Evolutionary conservation across 2,888 invertebrate species (phyloP).

Genomic region (Pachydiplax longipennis): DNA sequence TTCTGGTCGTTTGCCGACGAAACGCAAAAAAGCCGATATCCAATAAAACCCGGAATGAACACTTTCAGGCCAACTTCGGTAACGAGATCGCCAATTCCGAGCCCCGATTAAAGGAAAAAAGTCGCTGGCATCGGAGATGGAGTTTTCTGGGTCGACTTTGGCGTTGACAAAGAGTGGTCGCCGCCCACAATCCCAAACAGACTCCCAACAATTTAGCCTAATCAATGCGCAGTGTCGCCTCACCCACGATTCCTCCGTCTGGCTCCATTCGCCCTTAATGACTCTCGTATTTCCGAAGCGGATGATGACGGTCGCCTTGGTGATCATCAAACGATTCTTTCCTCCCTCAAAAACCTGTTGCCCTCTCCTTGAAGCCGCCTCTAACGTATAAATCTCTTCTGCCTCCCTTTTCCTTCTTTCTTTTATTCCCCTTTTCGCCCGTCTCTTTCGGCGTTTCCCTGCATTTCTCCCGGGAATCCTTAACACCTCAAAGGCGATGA

Average conservation of each 20-base stretch:
- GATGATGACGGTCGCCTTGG: constrained; percentile 3
- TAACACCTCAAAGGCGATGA: background rate
- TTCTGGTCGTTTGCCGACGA: background rate
- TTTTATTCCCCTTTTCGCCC: background rate
- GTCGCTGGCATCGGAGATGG: background rate
- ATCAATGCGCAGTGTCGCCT: background rate
- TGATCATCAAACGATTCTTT: constrained; percentile 17
- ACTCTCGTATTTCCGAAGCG: background rate
- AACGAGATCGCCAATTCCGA: background rate
- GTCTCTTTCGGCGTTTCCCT: background rate
- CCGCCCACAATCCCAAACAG: background rate
- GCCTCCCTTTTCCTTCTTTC: background rate
- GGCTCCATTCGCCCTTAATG: background rate
- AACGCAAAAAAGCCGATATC: background rate
- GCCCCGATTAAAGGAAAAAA: background rate
- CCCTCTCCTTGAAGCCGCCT: constrained; percentile 8
- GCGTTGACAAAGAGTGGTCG: background rate
- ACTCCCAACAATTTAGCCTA: background rate
- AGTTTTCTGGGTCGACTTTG: background rate
- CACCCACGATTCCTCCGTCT: background rate
- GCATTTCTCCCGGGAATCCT: background rate
- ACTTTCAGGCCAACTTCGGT: background rate
- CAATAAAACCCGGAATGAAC: background rate
- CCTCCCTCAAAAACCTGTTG: constrained; percentile 2
- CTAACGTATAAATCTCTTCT: background rate